Evolutionary conservation across 2,113 vertebrate genomes (phyloP).

Genomic region (Megaceryle maxima): DNA sequence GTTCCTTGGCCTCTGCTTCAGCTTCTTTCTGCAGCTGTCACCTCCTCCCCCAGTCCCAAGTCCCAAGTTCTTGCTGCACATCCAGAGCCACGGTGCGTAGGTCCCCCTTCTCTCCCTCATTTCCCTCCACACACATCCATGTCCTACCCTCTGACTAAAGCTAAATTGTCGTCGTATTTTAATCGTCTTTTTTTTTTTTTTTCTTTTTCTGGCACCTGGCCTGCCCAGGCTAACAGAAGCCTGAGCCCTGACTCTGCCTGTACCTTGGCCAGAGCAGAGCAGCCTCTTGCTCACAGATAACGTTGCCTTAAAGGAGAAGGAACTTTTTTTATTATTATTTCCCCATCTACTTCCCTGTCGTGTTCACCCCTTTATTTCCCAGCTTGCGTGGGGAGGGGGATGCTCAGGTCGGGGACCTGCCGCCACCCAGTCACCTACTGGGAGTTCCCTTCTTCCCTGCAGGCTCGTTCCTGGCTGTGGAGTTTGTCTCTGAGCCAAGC

Average conservation of each 20-base stretch:
- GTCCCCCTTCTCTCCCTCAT: background rate
- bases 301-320: slow-evolving; percentile 53
- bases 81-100: background rate
- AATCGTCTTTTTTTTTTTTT: background rate
- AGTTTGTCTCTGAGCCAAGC: background rate
- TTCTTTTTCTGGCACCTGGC: slow-evolving; percentile 15
- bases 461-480: background rate
- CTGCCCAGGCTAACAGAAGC: slow-evolving; percentile 49
- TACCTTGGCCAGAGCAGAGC: background rate
- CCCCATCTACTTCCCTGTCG: background rate
- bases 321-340: background rate
- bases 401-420: background rate
- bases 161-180: background rate
- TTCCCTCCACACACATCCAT: background rate
- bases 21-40: background rate
- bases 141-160: background rate
- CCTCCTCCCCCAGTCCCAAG: background rate
- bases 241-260: slow-evolving; percentile 5
- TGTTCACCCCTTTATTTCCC: background rate
- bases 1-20: background rate
- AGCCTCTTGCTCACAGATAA: background rate
- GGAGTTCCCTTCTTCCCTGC: background rate
- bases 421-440: background rate
- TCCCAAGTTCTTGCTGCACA: background rate
- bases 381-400: background rate